Evolutionary conservation across 2,797 vertebrate genomes (phyloP), one percentile per base, ranked within the genome.

Genomic region (Cirrhinus mrigala): DNA sequence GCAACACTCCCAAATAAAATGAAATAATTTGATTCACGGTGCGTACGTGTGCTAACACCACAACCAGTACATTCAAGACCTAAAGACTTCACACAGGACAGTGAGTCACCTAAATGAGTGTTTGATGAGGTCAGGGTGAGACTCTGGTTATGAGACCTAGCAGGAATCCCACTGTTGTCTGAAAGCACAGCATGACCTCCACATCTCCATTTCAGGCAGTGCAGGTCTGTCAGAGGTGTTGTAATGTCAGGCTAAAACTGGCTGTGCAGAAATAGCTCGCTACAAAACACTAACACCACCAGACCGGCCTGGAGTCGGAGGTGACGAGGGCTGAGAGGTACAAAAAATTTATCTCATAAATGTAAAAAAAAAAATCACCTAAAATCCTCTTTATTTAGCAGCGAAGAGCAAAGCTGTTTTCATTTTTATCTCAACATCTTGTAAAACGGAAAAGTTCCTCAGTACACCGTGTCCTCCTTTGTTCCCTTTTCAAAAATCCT

Each of bases 221-320:
- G 78, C 60, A 62, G 40, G 29, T 74, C 33, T 22, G 58, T 81
- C 60, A 81, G n/a, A 87, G 33, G 71, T 82, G 69, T 56, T 75
- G 56, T 79, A 73, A 85, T 79, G 69, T 82, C 71, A 78, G 66
- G 54, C 37, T 84, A 70, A 79, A 84, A 71, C 75, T 3, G n/a
- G 20, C 6, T 0, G n/a, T 81, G 48, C 78, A 81, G 58, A 81
- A 85, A 87, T 54, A 77, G 62, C 71, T 50, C 20, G 18, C 37
- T 48, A 46, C 44, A 56, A 27, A 75, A 62, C 82, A 46, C 50
- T 37, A 6, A 71, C 80, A 40, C 66, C 44, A 7, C n/a, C 37
- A 78, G 62, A 54, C 20, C 24, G 66, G 82, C 11, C 46, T 82
- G 58, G 8, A 75, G 40, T 77, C 44, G 66, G 50, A 86, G 52